Evolutionary conservation across 1,140 invertebrate genomes (phyloP).

Genomic region (Heliconius hewitsoni): DNA sequence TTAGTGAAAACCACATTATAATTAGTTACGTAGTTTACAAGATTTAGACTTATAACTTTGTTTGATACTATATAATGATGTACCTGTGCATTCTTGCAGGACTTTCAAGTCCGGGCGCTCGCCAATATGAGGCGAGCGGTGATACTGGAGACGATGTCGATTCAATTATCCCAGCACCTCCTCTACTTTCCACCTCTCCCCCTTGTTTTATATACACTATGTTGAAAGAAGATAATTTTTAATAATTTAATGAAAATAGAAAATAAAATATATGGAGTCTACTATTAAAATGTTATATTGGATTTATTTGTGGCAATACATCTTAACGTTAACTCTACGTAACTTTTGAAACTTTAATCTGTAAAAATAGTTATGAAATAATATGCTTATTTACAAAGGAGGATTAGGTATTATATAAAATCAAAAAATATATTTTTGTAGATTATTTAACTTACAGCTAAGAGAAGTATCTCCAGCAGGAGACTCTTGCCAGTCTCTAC

Average conservation of each 20-base stretch:
- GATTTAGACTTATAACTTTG: neutral
- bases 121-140: constrained; percentile 66
- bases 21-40: too few relatives aligned
- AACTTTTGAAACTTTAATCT: too few relatives aligned
- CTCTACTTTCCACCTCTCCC: constrained; percentile 73
- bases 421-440: neutral
- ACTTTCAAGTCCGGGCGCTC: constrained; percentile 63
- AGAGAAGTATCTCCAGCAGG: constrained; percentile 68
- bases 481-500: constrained; percentile 56
- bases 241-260: neutral
- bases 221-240: neutral
- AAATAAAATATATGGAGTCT: too few relatives aligned
- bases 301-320: too few relatives aligned
- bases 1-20: too few relatives aligned
- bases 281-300: too few relatives aligned
- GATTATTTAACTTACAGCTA: constrained; percentile 58
- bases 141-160: constrained; percentile 62
- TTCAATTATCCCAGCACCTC: constrained; percentile 58
- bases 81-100: constrained; percentile 59
- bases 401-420: too few relatives aligned
- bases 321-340: too few relatives aligned
- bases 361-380: too few relatives aligned
- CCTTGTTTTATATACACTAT: constrained; percentile 79
- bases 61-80: neutral
- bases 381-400: too few relatives aligned